Base-by-base conservation (phyloP, 2,888 invertebrate species). In the Diplazon laetatorius region DNA sequence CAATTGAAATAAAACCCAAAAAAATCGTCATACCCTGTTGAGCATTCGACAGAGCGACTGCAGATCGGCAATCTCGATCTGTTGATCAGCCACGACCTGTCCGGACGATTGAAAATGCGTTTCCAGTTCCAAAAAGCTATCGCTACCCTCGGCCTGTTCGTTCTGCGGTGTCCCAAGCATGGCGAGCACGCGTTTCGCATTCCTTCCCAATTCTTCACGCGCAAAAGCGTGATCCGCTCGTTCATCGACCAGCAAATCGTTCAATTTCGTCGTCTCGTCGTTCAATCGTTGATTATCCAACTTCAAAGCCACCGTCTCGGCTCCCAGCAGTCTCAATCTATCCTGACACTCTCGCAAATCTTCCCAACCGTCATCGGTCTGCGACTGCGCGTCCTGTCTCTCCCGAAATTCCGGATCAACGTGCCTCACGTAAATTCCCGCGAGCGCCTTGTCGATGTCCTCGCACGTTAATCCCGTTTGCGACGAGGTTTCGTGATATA, bases 401-500 rank as follows among this genome's bases (percentile, higher is more conserved):
- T 94, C 93, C 0, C 91, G 90, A 12, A 86, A 85, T 12, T 88
- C 87, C 1, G 90, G 87, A 30, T 89, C 89, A 1, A 85, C 82
- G 9, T 89, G 80, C 1, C 91, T 90, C 0, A 91, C 86, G 0
- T 89, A 86, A 4, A 90, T 88, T 0, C 96, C 96, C 0, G 94
- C 93, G 65, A 96, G 91, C 4, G 95, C 95, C 16, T 94, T 94
- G 81, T 95, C 95, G 22, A 97, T 92, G 86, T 97, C 97, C 1
- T 91, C 90, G 68, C 94, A 94, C 0, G 95, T 93, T 63, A 97
- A 91, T 22, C 95, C 95, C 0, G 97, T 97, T 89, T 97, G 97
- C 12, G 94, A 93, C 59, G 94, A 93, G 39, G 93, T 95, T 91
- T 97, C 97, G 83, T 96, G 96, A 89, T 96, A 97, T 82, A 97